Evolutionary conservation across 2,888 invertebrate species (phyloP), one percentile per base, ranked within the genome.

Genomic region (Rhabditoides inermis): DNA sequence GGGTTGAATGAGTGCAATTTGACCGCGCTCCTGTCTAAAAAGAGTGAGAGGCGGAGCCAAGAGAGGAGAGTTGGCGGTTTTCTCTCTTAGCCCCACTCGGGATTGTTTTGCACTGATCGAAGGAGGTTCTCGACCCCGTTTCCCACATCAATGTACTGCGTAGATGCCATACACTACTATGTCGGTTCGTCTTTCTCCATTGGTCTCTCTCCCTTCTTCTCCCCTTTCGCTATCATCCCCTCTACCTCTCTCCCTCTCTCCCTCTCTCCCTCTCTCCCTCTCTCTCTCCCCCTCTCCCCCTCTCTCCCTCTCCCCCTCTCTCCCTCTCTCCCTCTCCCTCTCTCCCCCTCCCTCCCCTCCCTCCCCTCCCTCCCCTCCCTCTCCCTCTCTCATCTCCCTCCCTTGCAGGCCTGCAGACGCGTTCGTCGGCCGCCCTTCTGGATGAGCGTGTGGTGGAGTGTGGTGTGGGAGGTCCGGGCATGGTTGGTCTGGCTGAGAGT

Each of bases 361-460:
- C 18, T 30, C 30, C 26, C 20, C 15, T 32, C 30, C 26, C 30
- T 45, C 45, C n/a, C 26, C 6, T 26, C n/a, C 45, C 18, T n/a
- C 23, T 42, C n/a, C 26, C 7, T 25, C 20, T 42, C 23, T 32
- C n/a, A n/a, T 42, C 26, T 42, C 12, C 23, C n/a, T 25, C 6
- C 7, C n/a, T n/a, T n/a, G n/a, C n/a, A n/a, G n/a, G n/a, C n/a
- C n/a, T n/a, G n/a, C 39, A 37, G 18, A 55, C 62, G 22, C 55
- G 64, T 35, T 65, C 64, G 1, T 60, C 64, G 2, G 64, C 61
- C 2, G 60, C 64, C 2, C 55, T 64, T 18, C 45, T 61, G 15
- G 64, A 64, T 49, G n/a, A 18, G 36, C 18, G 18, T 15, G 6
- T 32, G 32, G 15, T 32, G 32, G 15, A 6, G 32, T 15, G 7